Percentiles rank a stretch among this genome's conserved stretches.
Conservation (phyloP, 2,797 vertebrate species). For the Cichlasoma orientale region DNA sequence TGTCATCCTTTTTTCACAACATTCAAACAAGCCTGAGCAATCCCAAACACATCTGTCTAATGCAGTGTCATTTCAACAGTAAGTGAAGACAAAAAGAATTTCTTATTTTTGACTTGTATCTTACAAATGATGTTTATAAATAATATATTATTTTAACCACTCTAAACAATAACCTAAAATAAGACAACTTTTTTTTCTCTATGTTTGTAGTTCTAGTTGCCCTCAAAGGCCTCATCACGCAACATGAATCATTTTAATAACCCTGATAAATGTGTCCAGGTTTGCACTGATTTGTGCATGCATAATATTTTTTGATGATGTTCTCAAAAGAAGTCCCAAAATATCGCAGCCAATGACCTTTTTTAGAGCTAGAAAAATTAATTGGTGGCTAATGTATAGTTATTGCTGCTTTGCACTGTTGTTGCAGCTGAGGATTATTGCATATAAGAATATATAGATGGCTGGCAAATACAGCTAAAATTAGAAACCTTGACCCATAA, state of each 20-base stretch:
- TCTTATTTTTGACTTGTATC: neutral
- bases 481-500: neutral
- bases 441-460: fast-evolving
- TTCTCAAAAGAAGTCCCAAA: neutral
- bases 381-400: neutral
- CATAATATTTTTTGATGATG: neutral
- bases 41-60: neutral
- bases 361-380: neutral
- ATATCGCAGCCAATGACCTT: neutral
- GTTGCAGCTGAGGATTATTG: neutral
- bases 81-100: neutral
- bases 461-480: neutral
- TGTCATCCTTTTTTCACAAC: neutral
- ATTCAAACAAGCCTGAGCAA: neutral
- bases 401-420: fast-evolving
- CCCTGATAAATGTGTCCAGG: neutral
- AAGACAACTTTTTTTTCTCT: neutral
- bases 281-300: neutral
- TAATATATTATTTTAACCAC: no score
- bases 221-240: neutral
- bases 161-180: neutral
- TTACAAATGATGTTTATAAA: neutral
- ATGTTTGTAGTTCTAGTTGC: fast-evolving
- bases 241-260: neutral
- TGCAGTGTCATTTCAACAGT: neutral